Evolutionary conservation across 2,113 vertebrate species (phyloP).

Genomic region (Artemisiospiza belli): DNA sequence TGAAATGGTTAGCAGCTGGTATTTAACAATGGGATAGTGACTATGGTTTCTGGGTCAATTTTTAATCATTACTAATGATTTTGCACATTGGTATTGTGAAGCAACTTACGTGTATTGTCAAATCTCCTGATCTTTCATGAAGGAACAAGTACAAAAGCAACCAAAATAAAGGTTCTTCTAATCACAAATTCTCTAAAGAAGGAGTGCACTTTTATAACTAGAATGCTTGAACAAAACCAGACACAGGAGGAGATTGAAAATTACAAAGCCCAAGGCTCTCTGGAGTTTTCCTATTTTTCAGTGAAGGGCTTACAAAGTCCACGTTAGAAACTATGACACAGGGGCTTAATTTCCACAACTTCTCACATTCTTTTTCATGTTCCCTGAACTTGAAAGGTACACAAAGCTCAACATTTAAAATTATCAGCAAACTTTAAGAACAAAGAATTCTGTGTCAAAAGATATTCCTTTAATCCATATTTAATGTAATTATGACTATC

Average conservation of each 20-base stretch:
- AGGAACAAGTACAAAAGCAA: neutral
- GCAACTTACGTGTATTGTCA: neutral
- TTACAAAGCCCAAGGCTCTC: neutral
- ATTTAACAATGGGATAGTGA: neutral
- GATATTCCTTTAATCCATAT: slow-evolving; percentile 26
- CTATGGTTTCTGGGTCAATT: neutral
- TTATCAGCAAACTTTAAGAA: slow-evolving; percentile 2
- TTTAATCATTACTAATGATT: neutral
- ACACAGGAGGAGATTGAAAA: neutral
- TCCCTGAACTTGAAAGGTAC: neutral
- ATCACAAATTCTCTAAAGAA: neutral
- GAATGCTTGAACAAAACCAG: neutral
- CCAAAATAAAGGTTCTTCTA: neutral
- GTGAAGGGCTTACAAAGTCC: neutral
- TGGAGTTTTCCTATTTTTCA: neutral
- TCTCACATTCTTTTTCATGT: neutral
- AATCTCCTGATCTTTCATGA: neutral
- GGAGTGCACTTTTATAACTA: neutral
- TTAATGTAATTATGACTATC: slow-evolving; percentile 38
- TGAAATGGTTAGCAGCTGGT: slow-evolving; percentile 5
- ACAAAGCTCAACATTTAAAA: neutral
- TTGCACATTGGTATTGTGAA: neutral
- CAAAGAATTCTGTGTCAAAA: slow-evolving; percentile 12
- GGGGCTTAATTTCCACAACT: neutral
- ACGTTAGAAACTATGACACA: neutral